Evolutionary conservation across 2,113 vertebrate species (phyloP), one percentile per base, ranked within the genome.

Genomic region (Motacilla tschutschensis): DNA sequence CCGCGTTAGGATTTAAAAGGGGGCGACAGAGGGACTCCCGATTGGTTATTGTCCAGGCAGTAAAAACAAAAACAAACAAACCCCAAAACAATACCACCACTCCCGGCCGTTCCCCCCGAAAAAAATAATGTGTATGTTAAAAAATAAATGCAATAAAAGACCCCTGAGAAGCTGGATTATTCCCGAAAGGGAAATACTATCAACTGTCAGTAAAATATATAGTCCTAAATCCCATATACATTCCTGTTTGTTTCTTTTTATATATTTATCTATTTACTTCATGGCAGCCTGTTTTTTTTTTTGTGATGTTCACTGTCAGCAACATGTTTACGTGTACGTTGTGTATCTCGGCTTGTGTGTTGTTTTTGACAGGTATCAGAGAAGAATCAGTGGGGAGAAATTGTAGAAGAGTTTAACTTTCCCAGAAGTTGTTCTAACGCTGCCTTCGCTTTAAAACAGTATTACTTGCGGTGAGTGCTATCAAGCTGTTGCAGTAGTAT

Each of bases 361-460:
- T 97, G 93, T 97, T 94, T 96, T 96, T 96, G 95, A 86, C 97
- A 99, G 99, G 98, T 99, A 87, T 99, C 98, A 64, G 99, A 99
- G 95, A 99, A 98, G 98, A 99, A 99, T 97, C 99, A 98, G 95
- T 99, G 99, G 99, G 97, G 96, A 94, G 98, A 99, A 95, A 98
- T 99, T 89, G 98, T 97, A 90, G 99, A 99, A 94, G 99, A 99
- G 94, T 99, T 99, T 97, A 98, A 99, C 97, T 99, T 99, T 96
- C 99, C 99, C 83, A 98, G 98, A 98, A 98, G 98, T 97, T 99
- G 99, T 95, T 99, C 99, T 92, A 99, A 99, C 88, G 98, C 99
- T 97, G 98, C 99, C 97, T 99, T 99, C 97, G 99, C 98, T 98
- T 98, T 99, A 97, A 99, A 99, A 98, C 99, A 99, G 98, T 99